Conservation (phyloP, 2,888 invertebrate genomes). For the Thymelicus lineola region DNA sequence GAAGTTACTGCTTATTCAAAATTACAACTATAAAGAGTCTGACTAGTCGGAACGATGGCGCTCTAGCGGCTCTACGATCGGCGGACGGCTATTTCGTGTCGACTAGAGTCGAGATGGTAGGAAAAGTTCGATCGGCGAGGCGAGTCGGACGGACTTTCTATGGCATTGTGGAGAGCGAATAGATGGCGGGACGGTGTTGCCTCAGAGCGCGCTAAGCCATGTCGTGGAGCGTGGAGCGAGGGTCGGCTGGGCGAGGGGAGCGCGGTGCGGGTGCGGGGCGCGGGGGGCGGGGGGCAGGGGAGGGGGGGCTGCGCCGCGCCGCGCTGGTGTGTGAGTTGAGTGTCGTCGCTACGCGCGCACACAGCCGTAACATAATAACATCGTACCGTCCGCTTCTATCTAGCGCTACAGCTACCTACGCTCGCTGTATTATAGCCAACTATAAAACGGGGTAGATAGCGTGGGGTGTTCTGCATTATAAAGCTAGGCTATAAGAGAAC, state of each 20-base stretch:
- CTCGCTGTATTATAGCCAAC: slow-evolving; percentile 66
- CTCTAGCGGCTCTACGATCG: slow-evolving; percentile 31
- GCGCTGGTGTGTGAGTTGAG: slow-evolving; percentile 52
- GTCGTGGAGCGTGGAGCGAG: slow-evolving; percentile 64
- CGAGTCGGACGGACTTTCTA: slow-evolving; percentile 82
- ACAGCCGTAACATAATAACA: slow-evolving; percentile 68
- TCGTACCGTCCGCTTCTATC: slow-evolving; percentile 73
- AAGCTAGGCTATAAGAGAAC: slow-evolving; percentile 51
- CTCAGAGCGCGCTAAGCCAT: slow-evolving; percentile 76
- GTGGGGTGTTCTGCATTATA: slow-evolving; percentile 68
- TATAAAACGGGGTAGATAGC: slow-evolving; percentile 73
- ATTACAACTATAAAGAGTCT: slow-evolving; percentile 71
- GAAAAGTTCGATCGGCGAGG: slow-evolving; percentile 79
- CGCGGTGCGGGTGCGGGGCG: slow-evolving; percentile 49
- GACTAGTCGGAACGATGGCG: slow-evolving; percentile 45
- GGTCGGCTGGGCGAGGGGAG: slow-evolving; percentile 53
- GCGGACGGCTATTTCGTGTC: slow-evolving; percentile 37
- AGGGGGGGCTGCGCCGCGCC: slow-evolving; percentile 51
- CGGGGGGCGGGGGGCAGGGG: slow-evolving; percentile 48
- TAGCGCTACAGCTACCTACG: slow-evolving; percentile 75
- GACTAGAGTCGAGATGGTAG: slow-evolving; percentile 67
- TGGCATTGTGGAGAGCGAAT: slow-evolving; percentile 82
- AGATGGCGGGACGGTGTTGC: slow-evolving; percentile 81
- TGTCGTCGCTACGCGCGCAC: slow-evolving; percentile 60
- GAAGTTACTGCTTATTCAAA: slow-evolving; percentile 73